phyloP scores from a whole-genome alignment of 2,888 invertebrate genomes.

The Metopia argyrocephala region DNA sequence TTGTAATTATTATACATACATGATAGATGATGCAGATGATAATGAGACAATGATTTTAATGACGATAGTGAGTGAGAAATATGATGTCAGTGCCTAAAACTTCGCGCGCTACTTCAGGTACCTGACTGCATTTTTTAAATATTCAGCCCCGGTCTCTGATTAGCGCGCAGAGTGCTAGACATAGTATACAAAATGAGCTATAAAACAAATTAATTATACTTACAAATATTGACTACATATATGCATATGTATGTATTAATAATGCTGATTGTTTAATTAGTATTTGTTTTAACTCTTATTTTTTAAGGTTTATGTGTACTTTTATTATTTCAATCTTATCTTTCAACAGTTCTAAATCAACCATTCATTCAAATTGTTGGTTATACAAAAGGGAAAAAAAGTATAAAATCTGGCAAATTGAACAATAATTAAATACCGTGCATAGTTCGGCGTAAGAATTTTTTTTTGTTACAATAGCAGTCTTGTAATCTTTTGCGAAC shows the following conservation, averaged over 20 bases:
- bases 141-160: constrained; percentile 91
- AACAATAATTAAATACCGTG: too few relatives aligned
- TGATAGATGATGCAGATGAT: constrained; percentile 49
- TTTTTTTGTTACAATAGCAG: too few relatives aligned
- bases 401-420: too few relatives aligned
- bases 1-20: constrained; percentile 41
- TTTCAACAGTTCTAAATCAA: too few relatives aligned
- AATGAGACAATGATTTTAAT: constrained; percentile 10
- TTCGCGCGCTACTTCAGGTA: constrained; percentile 99
- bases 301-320: too few relatives aligned
- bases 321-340: too few relatives aligned
- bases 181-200: constrained; percentile 14
- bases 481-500: too few relatives aligned
- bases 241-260: background rate
- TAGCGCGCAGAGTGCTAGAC: constrained; percentile 86
- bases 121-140: constrained; percentile 87
- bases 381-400: too few relatives aligned
- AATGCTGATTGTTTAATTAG: background rate
- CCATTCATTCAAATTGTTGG: too few relatives aligned
- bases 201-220: constrained; percentile 44
- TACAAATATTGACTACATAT: background rate
- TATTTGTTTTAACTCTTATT: background rate
- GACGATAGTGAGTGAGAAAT: constrained; percentile 38
- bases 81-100: constrained; percentile 79
- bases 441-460: too few relatives aligned